Evolutionary conservation across 2,797 vertebrate species (phyloP), one percentile per base, ranked within the genome.

Genomic region (Pangasius djambal): DNA sequence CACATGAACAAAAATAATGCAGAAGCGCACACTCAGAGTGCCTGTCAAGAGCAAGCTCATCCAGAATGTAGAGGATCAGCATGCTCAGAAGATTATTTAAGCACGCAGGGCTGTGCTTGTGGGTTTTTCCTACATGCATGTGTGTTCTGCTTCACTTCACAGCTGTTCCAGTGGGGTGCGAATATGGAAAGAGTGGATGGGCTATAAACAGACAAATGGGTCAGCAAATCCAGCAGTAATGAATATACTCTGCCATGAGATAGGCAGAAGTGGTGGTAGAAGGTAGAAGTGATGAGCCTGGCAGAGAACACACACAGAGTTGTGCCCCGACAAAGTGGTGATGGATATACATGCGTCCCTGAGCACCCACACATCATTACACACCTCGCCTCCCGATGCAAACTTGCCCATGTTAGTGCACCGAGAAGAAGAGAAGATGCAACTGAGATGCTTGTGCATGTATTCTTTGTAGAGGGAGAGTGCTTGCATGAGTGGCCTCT

Each of bases 111-210:
- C 86, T 72, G 86, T 87, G 89, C 89, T 88, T 90, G 86, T 91
- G 92, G 88, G 87, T 83, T 89, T 87, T 91, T 83, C 87, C 91
- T 89, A 88, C 6, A 63, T 44, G 72, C 70, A 70, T 69, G 89
- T 74, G 86, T 87, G 88, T 83, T 86, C 25, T n/a, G 75, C 65
- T 65, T 44, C 40, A 67, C 8, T 86, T 83, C 78, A 81, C 91
- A 90, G 87, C 87, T 92, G 89, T 78, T 90, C 40, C 94, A 95
- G 94, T 13, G 93, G 91, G 90, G 89, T 91, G 90, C 77, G 85
- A 89, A 95, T 95, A 95, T 95, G 94, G 92, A 93, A 90, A 90
- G 90, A 93, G 91, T 91, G 91, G 92, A 93, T 90, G 93, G 94
- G 94, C 93, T 94, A 94, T 93, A 93, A 93, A 88, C 92, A 93